A percentile compares a stretch with the other conserved stretches of the same genome.
phyloP scores from a whole-genome alignment of 2,797 vertebrate genomes.

The Rhinogobio ventralis region DNA sequence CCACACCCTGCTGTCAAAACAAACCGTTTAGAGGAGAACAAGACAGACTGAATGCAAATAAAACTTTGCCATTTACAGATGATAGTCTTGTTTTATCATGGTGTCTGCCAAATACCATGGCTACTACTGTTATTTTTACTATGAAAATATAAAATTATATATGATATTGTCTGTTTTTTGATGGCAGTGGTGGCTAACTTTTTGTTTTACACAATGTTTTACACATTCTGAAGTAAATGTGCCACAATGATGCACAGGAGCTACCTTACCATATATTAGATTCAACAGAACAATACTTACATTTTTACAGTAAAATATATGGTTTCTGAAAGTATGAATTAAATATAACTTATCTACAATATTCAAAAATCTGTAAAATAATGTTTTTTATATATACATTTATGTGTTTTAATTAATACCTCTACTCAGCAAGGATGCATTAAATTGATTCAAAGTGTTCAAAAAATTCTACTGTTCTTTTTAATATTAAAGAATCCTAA shows the following conservation, averaged over 20 bases:
- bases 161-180: not conserved
- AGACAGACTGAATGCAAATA: not conserved
- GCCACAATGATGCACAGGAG: not conserved
- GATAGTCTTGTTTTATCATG: not conserved
- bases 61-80: not conserved
- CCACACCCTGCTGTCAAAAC: constrained; percentile 59
- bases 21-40: constrained; percentile 49
- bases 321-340: not conserved
- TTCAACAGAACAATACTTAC: not conserved
- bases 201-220: too few species aligned
- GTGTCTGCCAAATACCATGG: not conserved
- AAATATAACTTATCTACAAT: not conserved
- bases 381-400: not conserved
- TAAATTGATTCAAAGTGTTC: not conserved
- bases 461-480: not conserved
- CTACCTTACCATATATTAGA: not conserved
- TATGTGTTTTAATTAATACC: not conserved
- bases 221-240: not conserved
- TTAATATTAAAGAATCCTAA: not conserved
- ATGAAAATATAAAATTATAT: not conserved
- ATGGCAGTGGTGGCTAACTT: not conserved
- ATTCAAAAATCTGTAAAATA: not conserved
- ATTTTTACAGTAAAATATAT: not conserved
- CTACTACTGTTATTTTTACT: not conserved
- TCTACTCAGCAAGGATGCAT: not conserved